These are phyloP conservation scores for Empidonax alnorum DNA, from an alignment of 2,113 vertebrate species.

Conservation along the genomic window DNA sequence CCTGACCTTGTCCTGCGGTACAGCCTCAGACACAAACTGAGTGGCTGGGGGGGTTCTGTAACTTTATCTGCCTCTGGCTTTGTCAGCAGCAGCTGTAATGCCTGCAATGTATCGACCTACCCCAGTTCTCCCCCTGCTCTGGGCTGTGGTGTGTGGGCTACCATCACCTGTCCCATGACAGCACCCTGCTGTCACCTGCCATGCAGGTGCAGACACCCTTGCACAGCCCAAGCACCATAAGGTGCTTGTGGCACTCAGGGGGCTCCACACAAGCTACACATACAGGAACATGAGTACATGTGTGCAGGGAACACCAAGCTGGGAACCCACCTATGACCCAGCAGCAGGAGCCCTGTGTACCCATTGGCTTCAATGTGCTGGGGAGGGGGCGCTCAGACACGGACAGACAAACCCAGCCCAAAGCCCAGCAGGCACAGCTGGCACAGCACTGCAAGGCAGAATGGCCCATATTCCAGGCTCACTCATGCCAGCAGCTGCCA, in stretches of 20 bases:
- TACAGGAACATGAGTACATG: neutral
- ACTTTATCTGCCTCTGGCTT: neutral
- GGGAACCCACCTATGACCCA: neutral
- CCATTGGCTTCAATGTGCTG: accelerated
- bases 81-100: neutral
- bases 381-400: accelerated
- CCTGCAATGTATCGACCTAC: neutral
- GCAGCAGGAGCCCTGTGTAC: accelerated
- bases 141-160: accelerated
- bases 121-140: neutral
- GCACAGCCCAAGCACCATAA: accelerated
- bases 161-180: neutral
- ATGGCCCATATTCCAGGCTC: neutral
- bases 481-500: neutral
- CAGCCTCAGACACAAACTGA: neutral
- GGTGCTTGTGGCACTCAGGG: neutral
- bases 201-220: neutral
- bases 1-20: neutral
- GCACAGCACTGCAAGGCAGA: neutral
- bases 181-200: neutral
- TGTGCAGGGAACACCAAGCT: neutral
- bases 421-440: neutral
- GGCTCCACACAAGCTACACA: accelerated
- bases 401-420: neutral
- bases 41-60: neutral